Evolutionary conservation across 2,888 invertebrate genomes (phyloP).

Genomic region (Nephrotoma appendiculata): DNA sequence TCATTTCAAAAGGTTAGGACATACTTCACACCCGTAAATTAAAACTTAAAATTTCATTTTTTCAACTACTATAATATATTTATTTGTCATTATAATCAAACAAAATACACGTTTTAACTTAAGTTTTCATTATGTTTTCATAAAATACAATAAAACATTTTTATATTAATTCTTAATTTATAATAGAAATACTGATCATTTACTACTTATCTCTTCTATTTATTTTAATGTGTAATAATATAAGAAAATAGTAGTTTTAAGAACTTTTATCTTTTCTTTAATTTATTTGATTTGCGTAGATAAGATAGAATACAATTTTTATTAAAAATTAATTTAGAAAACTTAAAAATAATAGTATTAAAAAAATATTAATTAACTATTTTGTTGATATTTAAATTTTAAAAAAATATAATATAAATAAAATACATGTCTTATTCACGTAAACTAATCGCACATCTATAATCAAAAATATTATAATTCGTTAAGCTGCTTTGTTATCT

Average conservation of each 20-base stretch:
- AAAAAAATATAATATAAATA: background rate
- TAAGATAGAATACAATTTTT: background rate
- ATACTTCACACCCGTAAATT: background rate
- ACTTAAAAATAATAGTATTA: background rate
- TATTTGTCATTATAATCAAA: background rate
- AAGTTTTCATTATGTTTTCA: background rate
- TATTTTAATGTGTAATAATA: background rate
- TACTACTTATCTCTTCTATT: background rate
- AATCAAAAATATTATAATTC: background rate
- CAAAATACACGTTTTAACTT: background rate
- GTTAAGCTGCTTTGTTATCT: background rate
- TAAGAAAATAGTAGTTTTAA: background rate
- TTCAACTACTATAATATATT: background rate
- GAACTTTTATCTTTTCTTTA: background rate
- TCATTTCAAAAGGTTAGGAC: no score
- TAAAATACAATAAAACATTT: background rate
- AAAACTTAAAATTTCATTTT: background rate
- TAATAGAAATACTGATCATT: background rate
- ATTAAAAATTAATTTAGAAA: background rate
- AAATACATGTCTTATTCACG: background rate
- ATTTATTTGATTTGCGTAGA: background rate
- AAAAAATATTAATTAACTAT: background rate
- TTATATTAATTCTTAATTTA: background rate
- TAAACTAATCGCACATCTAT: background rate
- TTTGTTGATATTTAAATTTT: background rate